Percentiles rank a stretch among this genome's conserved stretches.
These are phyloP conservation scores for Acleris holmiana DNA, from an alignment of 2,888 invertebrate genomes.

Conservation along the genomic window DNA sequence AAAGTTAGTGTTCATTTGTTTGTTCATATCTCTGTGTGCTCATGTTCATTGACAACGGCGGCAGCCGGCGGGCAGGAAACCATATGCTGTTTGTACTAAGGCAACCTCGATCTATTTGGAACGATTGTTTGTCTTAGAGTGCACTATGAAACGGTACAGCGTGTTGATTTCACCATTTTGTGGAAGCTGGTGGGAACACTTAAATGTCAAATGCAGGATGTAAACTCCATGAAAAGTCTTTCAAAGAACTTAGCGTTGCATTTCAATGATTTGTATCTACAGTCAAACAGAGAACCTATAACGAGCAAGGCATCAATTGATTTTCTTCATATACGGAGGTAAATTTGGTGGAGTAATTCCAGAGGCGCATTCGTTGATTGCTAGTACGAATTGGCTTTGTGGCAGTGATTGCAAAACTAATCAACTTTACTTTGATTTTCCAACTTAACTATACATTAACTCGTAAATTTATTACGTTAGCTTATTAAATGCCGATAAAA, in stretches of 20 bases:
- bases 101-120: constrained; percentile 18
- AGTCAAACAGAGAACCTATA: too few relatives aligned
- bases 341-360: neutral
- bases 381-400: neutral
- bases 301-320: too few relatives aligned
- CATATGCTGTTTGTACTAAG: constrained; percentile 21
- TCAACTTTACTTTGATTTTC: neutral
- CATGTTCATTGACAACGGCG: constrained; percentile 13
- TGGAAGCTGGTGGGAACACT: neutral
- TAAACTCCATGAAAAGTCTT: too few relatives aligned
- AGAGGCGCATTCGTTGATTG: neutral
- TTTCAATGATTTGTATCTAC: too few relatives aligned
- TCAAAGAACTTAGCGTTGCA: too few relatives aligned
- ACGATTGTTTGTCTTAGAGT: constrained; percentile 9
- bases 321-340: neutral
- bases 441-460: neutral
- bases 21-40: constrained; percentile 40
- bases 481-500: too few relatives aligned
- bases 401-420: neutral
- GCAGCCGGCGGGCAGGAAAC: constrained; percentile 7
- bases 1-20: constrained; percentile 55
- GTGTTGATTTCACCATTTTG: neutral
- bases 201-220: too few relatives aligned
- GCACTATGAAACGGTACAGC: neutral
- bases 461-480: too few relatives aligned